phyloP scores from a whole-genome alignment of 1,140 invertebrate genomes.

The Varroa destructor region DNA sequence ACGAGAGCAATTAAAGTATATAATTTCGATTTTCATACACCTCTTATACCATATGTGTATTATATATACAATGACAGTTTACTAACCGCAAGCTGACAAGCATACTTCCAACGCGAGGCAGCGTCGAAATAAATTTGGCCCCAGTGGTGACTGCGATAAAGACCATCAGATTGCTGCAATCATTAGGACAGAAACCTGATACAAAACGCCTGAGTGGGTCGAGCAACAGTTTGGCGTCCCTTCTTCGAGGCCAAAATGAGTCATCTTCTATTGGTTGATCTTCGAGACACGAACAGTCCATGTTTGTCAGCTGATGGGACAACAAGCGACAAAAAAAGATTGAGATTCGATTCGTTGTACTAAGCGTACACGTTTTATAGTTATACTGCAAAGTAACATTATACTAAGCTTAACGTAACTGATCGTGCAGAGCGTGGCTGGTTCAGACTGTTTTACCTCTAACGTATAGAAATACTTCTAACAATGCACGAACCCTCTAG shows the following conservation, averaged over 20 bases:
- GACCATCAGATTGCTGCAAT: constrained; percentile 60
- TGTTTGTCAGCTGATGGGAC: constrained; percentile 4
- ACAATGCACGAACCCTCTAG: no score
- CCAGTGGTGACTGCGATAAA: constrained; percentile 71
- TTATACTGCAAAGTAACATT: no score
- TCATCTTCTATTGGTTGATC: not conserved
- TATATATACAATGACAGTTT: not conserved
- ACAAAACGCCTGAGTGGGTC: constrained; percentile 34
- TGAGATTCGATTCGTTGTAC: no score
- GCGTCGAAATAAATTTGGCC: constrained; percentile 75
- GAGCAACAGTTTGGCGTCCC: not conserved
- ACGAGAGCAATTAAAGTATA: no score
- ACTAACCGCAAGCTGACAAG: constrained; percentile 53
- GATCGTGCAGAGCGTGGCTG: no score
- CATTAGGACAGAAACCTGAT: constrained; percentile 58
- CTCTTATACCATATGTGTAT: no score
- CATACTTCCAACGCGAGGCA: constrained; percentile 77
- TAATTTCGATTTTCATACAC: no score
- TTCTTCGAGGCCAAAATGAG: not conserved
- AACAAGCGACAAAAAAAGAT: no score
- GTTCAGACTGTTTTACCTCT: no score
- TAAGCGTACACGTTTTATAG: no score
- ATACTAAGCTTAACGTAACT: no score
- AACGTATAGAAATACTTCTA: no score
- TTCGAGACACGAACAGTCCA: constrained; percentile 59